Base-by-base conservation (phyloP, 1,140 invertebrate species). In the Drosophila paulistorum region DNA sequence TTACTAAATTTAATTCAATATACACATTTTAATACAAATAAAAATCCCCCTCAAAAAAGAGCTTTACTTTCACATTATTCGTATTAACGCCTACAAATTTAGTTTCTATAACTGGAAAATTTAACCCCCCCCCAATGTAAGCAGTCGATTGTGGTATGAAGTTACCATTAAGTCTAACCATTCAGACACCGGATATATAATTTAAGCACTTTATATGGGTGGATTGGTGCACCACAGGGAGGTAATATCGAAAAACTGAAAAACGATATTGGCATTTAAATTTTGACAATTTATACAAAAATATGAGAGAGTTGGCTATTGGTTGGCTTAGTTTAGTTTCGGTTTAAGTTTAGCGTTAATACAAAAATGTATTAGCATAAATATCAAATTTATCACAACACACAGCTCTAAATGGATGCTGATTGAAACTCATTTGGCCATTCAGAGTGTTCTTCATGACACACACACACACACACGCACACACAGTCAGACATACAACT, bases 391-490 rank as follows among this genome's bases (percentile, higher is more conserved):
- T 87, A 89, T 87, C 83, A 51, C 45, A 87, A 81, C 76, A 72
- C 58, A 65, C 74, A 58, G 58, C 66, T 75, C 78, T 65, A 80
- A 87, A 89, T 89, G 84, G 80, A 89, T 89, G 81, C 77, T 84
- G 85, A 84, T 89, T 89, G 85, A 83, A 51, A 89, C 84, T 89
- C 80, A 87, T 89, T 87, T 87, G 71, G 77, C 77, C 82, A 86
- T 82, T 87, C 76, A 81, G 71, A 76, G 74, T 59, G 77, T 84
- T 84, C 75, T 85, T 80, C 84, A 85, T 85, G 82, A 79, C 76
- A 87, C 65, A 77, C 70, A 71, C 45, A 87, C 57, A 71, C 65
- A 58, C 67, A 70, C 23, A 58, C 67, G 68, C 23, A 55, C 69
- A 45, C 37, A 59, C 54, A 39, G 35, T 37, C 59, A 37, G n/a